Percentiles rank a stretch among this genome's conserved stretches.
phyloP scores from a whole-genome alignment of 2,113 vertebrate species.

The Dicaeum eximium region DNA sequence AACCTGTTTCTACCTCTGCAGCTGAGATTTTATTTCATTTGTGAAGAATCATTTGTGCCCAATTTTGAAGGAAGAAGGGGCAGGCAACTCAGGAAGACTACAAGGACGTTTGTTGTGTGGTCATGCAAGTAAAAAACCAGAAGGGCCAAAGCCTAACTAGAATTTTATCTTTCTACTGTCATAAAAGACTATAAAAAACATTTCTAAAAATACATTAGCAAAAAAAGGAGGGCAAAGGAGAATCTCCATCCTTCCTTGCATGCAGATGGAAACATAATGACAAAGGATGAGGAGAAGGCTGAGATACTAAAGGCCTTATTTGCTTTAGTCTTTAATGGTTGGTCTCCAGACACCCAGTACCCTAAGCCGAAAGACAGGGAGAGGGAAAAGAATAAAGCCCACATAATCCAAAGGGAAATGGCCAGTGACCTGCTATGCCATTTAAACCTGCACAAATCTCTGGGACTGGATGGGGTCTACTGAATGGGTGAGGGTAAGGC shows the following conservation, averaged over 20 bases:
- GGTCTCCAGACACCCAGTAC: background rate
- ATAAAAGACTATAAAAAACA: background rate
- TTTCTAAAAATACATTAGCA: background rate
- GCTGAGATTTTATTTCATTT: background rate
- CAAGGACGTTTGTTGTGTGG: no score
- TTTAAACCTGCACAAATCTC: background rate
- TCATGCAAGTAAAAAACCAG: background rate
- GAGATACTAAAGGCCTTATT: background rate
- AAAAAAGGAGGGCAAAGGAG: background rate
- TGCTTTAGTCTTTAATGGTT: background rate
- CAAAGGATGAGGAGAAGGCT: background rate
- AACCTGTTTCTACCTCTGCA: background rate
- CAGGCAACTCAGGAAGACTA: background rate
- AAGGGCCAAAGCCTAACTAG: background rate
- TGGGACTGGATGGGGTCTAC: background rate
- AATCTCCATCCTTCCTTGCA: background rate
- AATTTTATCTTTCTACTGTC: background rate
- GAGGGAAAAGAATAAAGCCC: background rate
- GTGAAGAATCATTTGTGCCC: background rate
- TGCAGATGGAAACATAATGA: background rate
- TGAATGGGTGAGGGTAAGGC: accelerated
- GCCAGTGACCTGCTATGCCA: background rate
- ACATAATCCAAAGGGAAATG: background rate
- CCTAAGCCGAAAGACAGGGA: background rate
- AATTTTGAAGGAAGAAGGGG: background rate